Conservation (phyloP, 1,140 invertebrate species). For the Polypedilum vanderplanki region DNA sequence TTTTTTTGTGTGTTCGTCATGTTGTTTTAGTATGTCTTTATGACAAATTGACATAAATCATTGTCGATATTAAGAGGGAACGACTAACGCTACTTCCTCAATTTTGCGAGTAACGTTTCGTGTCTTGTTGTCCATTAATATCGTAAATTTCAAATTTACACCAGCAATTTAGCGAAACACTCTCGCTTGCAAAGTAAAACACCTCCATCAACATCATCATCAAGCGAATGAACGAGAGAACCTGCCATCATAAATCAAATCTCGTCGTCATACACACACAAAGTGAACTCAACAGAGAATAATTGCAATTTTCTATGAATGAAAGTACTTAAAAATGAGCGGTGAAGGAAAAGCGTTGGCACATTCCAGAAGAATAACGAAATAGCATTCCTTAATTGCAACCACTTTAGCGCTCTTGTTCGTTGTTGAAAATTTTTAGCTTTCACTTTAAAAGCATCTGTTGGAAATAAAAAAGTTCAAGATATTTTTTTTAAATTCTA, state of each 20-base stretch:
- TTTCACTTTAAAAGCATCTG: not conserved
- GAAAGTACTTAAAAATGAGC: not conserved
- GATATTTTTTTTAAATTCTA: not conserved
- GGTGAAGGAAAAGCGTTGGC: not conserved
- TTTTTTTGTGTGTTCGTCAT: not conserved
- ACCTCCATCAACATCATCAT: not conserved
- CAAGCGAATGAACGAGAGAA: not conserved
- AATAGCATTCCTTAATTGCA: not conserved
- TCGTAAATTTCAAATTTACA: constrained; percentile 14
- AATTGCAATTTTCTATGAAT: constrained; percentile 19
- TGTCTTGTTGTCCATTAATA: not conserved
- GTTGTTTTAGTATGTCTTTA: not conserved
- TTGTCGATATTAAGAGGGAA: not conserved
- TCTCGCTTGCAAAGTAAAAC: not conserved
- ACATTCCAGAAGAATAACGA: not conserved
- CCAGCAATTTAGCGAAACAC: not conserved
- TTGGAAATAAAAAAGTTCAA: not conserved
- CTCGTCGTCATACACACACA: not conserved
- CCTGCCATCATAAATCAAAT: constrained; percentile 17
- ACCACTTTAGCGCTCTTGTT: not conserved
- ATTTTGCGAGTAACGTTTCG: not conserved
- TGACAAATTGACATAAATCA: constrained; percentile 12
- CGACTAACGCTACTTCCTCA: not conserved
- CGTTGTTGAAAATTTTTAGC: not conserved
- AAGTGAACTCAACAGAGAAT: not conserved